Evolutionary conservation across 2,113 vertebrate genomes (phyloP).

Genomic region (Opisthocomus hoazin): DNA sequence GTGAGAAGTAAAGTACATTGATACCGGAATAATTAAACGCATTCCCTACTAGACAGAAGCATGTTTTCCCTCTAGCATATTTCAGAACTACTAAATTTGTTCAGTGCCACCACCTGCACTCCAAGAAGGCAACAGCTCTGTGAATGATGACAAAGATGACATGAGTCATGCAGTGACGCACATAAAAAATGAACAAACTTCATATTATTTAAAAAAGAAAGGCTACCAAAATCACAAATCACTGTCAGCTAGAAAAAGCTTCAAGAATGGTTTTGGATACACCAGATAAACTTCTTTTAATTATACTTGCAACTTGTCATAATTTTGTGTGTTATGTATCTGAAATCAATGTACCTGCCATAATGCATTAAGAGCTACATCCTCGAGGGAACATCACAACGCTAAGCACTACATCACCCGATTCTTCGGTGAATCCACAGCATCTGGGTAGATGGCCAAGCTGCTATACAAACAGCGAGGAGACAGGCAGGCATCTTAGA

Average conservation of each 20-base stretch:
- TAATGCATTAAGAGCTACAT: not conserved
- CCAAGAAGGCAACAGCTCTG: not conserved
- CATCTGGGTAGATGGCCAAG: not conserved
- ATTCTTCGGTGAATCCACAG: not conserved
- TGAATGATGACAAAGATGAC: not conserved
- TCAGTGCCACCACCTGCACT: not conserved
- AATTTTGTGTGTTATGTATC: not conserved
- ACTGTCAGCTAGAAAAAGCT: not conserved
- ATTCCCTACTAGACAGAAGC: not conserved
- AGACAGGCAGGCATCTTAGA: not conserved
- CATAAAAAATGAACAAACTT: not conserved
- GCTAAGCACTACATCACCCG: not conserved
- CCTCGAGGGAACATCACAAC: not conserved
- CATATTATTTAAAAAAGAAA: not conserved
- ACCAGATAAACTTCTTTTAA: not conserved
- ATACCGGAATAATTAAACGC: not conserved
- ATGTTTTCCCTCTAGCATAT: not conserved
- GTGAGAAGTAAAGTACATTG: not conserved
- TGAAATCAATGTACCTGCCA: conserved; percentile 14
- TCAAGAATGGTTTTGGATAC: not conserved
- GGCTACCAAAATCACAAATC: not conserved
- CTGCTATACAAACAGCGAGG: not conserved
- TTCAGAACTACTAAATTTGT: not conserved
- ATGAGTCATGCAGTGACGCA: not conserved
- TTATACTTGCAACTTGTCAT: conserved; percentile 15